A percentile compares a stretch with the other conserved stretches of the same genome.
Conservation (phyloP, 2,888 invertebrate species). For the Drosophila paranaensis region DNA sequence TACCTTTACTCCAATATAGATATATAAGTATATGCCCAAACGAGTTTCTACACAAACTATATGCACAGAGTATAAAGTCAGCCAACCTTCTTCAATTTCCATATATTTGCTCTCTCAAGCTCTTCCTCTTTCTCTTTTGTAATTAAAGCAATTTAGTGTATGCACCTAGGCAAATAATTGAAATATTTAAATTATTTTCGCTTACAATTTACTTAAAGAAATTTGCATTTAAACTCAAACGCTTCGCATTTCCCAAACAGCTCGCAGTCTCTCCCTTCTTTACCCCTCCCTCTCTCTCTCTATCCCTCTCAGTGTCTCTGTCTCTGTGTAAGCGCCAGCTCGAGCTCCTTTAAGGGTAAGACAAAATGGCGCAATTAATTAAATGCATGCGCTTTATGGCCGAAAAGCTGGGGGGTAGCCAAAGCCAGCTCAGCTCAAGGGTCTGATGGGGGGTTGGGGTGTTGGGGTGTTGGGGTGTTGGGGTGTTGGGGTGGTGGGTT, state of each 20-base stretch:
- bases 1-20: neutral
- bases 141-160: constrained; percentile 1
- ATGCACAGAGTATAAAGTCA: neutral
- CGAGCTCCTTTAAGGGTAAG: constrained; percentile 50
- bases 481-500: neutral
- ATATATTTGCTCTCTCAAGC: neutral
- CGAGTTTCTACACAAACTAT: neutral
- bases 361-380: constrained; percentile 71
- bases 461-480: too few species aligned
- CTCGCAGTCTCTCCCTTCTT: too few species aligned
- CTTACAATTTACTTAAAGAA: constrained; percentile 16
- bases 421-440: constrained; percentile 1
- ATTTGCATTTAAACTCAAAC: constrained; percentile 24
- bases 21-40: too few species aligned
- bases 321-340: neutral
- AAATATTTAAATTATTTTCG: constrained; percentile 9
- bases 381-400: constrained; percentile 73
- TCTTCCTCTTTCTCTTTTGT: neutral
- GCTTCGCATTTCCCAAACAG: neutral
- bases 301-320: neutral
- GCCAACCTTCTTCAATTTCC: neutral
- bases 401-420: constrained; percentile 1
- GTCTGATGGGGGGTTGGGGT: neutral
- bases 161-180: neutral
- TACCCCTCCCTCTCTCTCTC: neutral